A percentile compares a stretch with the other conserved stretches of the same genome.
Evolutionary conservation across 2,797 vertebrate genomes (phyloP).

Genomic region (Poecilia velifera): DNA sequence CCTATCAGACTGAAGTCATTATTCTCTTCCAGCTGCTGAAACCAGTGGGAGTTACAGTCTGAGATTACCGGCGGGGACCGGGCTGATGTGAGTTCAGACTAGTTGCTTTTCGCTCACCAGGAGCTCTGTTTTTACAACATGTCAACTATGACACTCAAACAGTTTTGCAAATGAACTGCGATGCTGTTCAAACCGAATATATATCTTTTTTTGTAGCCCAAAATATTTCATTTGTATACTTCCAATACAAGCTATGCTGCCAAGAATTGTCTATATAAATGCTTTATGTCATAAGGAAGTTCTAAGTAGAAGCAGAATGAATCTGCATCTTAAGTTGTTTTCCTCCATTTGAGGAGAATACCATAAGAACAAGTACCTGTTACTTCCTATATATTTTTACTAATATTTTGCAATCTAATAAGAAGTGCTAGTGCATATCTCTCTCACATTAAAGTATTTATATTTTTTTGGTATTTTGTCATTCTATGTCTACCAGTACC

Average conservation of each 20-base stretch:
- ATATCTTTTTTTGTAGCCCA: conserved; percentile 21
- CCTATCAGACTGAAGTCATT: conserved; percentile 44
- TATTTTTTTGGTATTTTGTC: background rate
- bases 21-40: conserved; percentile 39
- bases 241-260: background rate
- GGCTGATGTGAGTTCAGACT: conserved; percentile 72
- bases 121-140: conserved; percentile 62
- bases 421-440: too few species aligned
- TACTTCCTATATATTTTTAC: background rate
- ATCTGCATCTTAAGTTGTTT: background rate
- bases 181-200: conserved; percentile 48
- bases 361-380: background rate
- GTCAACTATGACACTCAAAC: conserved; percentile 58
- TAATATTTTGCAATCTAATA: background rate
- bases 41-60: conserved; percentile 41
- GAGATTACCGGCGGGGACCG: conserved; percentile 67
- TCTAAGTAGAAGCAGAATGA: background rate
- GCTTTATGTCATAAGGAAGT: background rate
- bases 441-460: background rate
- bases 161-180: conserved; percentile 54
- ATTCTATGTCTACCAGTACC: background rate
- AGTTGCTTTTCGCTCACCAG: conserved; percentile 57
- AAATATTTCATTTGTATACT: conserved; percentile 12
- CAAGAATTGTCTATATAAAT: background rate
- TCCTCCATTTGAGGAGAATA: background rate